A percentile compares a stretch with the other conserved stretches of the same genome.
phyloP scores from a whole-genome alignment of 2,113 vertebrate species.

The Monarcha castaneiventris region DNA sequence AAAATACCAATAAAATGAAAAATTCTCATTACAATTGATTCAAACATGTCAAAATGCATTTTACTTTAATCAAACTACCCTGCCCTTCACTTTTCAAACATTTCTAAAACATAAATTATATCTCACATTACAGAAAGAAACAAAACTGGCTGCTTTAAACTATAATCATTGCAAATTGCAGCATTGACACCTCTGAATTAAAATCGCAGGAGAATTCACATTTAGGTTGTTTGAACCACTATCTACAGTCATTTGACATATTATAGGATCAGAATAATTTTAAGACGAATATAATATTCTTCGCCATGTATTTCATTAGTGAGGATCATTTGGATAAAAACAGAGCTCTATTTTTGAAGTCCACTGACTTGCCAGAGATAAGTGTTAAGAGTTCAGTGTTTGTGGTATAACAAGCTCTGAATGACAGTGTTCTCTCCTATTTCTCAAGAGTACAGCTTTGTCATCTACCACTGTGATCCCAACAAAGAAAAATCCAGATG shows the following conservation, averaged over 20 bases:
- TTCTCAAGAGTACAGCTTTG: slow-evolving; percentile 64
- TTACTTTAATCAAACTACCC: slow-evolving; percentile 43
- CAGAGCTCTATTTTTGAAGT: slow-evolving; percentile 64
- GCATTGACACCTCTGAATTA: slow-evolving; percentile 42
- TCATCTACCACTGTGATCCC: slow-evolving; percentile 73
- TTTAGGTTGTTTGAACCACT: slow-evolving; percentile 15
- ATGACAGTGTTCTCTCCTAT: slow-evolving; percentile 61
- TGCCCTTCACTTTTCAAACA: slow-evolving; percentile 41
- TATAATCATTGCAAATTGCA: slow-evolving; percentile 49
- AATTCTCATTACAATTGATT: slow-evolving; percentile 37
- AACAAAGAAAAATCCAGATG: slow-evolving; percentile 68
- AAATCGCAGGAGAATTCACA: slow-evolving; percentile 48
- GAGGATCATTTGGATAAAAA: slow-evolving; percentile 65
- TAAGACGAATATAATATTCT: slow-evolving; percentile 53
- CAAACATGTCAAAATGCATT: slow-evolving; percentile 47
- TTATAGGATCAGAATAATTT: slow-evolving; percentile 37
- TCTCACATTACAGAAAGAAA: slow-evolving; percentile 40
- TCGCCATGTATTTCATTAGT: slow-evolving; percentile 63
- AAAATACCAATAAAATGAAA: slow-evolving; percentile 34
- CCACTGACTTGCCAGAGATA: slow-evolving; percentile 49
- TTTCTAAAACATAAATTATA: slow-evolving; percentile 55
- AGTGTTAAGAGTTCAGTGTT: slow-evolving; percentile 45
- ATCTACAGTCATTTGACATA: slow-evolving; percentile 28
- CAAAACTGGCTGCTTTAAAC: slow-evolving; percentile 46
- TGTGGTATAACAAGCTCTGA: slow-evolving; percentile 39